Conservation (phyloP, 2,113 vertebrate species). For the Elaphurus davidianus region DNA sequence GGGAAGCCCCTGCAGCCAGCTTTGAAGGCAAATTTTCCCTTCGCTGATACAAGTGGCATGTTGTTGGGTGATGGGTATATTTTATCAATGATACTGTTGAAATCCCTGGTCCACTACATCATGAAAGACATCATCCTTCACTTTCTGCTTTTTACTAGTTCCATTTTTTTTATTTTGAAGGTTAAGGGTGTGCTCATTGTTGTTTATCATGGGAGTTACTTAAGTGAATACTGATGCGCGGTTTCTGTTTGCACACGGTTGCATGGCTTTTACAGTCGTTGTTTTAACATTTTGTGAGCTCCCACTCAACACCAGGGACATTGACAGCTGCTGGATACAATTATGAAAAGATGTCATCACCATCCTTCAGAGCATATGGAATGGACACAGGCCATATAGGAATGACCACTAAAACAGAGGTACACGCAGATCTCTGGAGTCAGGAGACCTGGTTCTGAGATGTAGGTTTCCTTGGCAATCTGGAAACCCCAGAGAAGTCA, state of each 20-base stretch:
- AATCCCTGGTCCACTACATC: background rate
- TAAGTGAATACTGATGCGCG: background rate
- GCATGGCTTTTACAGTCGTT: background rate
- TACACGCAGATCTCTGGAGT: fast-evolving
- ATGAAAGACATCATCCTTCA: background rate
- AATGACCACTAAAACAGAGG: fast-evolving
- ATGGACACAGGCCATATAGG: background rate
- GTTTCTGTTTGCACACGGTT: background rate
- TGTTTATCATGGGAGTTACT: background rate
- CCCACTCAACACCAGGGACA: background rate
- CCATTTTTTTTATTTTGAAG: background rate
- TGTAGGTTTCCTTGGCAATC: background rate
- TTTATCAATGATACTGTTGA: background rate
- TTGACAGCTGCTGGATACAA: background rate
- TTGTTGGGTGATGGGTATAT: too few relatives aligned
- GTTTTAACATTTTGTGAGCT: background rate
- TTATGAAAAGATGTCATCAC: background rate
- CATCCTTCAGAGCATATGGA: background rate
- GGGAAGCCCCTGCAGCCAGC: background rate
- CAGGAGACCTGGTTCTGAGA: background rate
- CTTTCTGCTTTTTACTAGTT: background rate
- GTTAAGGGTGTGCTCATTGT: background rate
- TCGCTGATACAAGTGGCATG: background rate
- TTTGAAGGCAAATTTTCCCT: background rate
- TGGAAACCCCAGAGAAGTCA: background rate